Evolutionary conservation across 1,140 invertebrate genomes (phyloP), one percentile per base, ranked within the genome.

Genomic region (Bombyx mandarina): DNA sequence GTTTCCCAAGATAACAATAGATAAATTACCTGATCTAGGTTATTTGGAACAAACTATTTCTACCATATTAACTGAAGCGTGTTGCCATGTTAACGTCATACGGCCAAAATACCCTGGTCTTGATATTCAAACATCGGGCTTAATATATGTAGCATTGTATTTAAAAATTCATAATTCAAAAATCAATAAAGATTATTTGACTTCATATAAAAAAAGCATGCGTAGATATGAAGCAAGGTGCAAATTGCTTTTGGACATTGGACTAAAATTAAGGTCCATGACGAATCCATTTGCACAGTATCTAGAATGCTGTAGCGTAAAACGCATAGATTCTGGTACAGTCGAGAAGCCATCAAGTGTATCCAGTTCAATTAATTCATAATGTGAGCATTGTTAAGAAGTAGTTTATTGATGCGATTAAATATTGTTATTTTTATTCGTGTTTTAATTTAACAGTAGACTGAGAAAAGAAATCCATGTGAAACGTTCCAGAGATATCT

Each of bases 41-140:
- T 90, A 89, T 67, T 64, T 92, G 7, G 89, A 92, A 60, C 90
- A 91, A 73, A 90, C 83, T n/a, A 64, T 91, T 0, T 88, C 81
- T 0, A 82, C 75, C 51, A 64, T 86, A 8, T 64, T 92, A 8
- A 82, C 90, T 3, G 69, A 87, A 49, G 91, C 88, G 3, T 79
- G 90, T 35, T 89, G 82, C 55, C 73, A 79, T 35, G 76, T 88
- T 0, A 82, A 85, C 56, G 79, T 77, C 3, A n/a, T 77, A 22
- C 76, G 91, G 53, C 91, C 91, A 1, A 89, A 91, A 59, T 85
- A 91, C 59, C 88, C 89, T 3, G 90, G 90, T 5, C 66, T 91
- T 45, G 71, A 71, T 56, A 65, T 82, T 10, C 22, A 71, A n/a
- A 12, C 74, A 7, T 90, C 90, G 1, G 91, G 86, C 0, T 67